A percentile compares a stretch with the other conserved stretches of the same genome.
Conservation (phyloP, 2,113 vertebrate species). For the Tichodroma muraria region DNA sequence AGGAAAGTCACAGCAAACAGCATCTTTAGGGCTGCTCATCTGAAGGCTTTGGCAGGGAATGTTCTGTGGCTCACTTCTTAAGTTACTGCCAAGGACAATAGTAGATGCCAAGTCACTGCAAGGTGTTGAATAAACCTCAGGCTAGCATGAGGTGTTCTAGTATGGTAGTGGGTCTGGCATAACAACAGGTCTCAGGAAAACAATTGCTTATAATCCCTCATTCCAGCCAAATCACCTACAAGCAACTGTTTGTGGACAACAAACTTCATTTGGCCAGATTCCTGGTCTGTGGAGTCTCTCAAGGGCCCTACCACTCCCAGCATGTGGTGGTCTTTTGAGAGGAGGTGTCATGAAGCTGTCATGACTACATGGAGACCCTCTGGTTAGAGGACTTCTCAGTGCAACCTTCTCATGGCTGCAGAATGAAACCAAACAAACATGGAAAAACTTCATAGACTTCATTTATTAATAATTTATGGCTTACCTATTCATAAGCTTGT, state of each 20-base stretch:
- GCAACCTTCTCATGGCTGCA: not conserved
- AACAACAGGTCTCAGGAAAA: not conserved
- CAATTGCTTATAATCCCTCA: not conserved
- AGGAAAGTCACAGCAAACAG: not conserved
- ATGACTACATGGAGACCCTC: not conserved
- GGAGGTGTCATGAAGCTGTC: not conserved
- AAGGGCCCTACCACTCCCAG: not conserved
- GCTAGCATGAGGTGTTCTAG: not conserved
- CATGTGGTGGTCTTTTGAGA: not conserved
- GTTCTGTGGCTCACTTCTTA: not conserved
- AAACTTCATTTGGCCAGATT: not conserved
- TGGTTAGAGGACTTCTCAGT: not conserved
- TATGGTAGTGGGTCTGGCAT: not conserved
- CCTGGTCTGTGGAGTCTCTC: not conserved
- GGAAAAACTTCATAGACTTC: not conserved
- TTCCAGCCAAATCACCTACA: not conserved
- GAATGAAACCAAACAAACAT: not conserved
- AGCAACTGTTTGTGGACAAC: not conserved
- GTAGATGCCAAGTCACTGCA: not conserved
- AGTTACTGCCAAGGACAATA: not conserved
- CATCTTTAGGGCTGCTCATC: not conserved
- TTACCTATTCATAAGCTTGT: not conserved
- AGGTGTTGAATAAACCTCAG: not conserved
- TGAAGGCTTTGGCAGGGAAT: not conserved
- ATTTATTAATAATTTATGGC: conserved; percentile 10